Evolutionary conservation across 2,113 vertebrate species (phyloP).

Genomic region (Neomonachus schauinslandi): DNA sequence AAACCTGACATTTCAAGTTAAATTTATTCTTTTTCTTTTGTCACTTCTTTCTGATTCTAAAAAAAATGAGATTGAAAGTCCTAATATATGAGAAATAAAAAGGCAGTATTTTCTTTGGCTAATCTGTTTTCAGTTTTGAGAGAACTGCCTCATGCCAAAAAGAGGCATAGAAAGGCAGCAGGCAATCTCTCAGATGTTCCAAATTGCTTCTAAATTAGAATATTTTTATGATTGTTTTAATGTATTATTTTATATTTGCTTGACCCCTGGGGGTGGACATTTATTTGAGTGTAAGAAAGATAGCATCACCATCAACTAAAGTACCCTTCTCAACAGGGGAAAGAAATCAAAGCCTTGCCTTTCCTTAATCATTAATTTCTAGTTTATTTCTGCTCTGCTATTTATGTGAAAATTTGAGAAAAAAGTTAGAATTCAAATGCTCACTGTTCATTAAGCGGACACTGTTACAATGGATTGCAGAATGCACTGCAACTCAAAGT

Average conservation of each 20-base stretch:
- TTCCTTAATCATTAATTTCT: conserved; percentile 67
- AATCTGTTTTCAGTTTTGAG: conserved; percentile 19
- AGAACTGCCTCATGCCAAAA: background rate
- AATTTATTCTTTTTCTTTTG: conserved; percentile 37
- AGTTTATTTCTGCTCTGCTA: conserved; percentile 54
- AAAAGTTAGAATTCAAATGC: background rate
- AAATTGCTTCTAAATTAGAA: conserved; percentile 62
- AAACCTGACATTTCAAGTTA: conserved; percentile 11
- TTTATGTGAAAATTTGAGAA: conserved; percentile 37
- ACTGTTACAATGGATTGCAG: background rate
- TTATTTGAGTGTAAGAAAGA: conserved; percentile 11
- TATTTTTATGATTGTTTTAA: conserved; percentile 53
- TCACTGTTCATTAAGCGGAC: background rate
- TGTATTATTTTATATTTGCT: conserved; percentile 60
- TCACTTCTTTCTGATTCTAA: conserved; percentile 37
- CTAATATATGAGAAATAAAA: background rate
- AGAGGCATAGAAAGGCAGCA: background rate
- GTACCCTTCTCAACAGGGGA: conserved; percentile 40
- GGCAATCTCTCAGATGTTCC: conserved; percentile 36
- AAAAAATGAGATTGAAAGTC: background rate
- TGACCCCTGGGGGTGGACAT: conserved; percentile 31
- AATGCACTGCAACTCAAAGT: background rate
- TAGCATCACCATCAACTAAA: conserved; percentile 60
- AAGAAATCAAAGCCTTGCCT: conserved; percentile 69
- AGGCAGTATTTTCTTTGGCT: conserved; percentile 14